A percentile compares a stretch with the other conserved stretches of the same genome.
These are phyloP conservation scores for Antidorcas marsupialis DNA, from an alignment of 2,113 vertebrate species.

Conservation along the genomic window DNA sequence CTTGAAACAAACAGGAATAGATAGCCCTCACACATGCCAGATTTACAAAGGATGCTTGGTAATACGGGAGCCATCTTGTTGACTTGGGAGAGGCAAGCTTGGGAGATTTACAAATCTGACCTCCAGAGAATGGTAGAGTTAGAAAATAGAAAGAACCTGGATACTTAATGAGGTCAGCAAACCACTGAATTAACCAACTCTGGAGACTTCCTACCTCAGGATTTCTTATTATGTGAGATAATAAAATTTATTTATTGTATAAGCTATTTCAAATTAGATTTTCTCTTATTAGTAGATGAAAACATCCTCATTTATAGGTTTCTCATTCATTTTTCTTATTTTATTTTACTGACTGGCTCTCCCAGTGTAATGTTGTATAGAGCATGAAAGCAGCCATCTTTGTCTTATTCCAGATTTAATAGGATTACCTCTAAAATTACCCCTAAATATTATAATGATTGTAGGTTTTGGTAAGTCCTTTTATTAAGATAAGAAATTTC, in stretches of 20 bases:
- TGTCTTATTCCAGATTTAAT: background rate
- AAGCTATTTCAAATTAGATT: background rate
- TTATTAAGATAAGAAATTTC: background rate
- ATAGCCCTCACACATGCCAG: background rate
- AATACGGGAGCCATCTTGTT: background rate
- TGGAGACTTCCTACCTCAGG: background rate
- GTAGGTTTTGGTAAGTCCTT: background rate
- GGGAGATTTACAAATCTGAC: background rate
- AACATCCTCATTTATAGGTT: background rate
- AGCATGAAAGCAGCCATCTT: background rate
- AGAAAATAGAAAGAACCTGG: background rate
- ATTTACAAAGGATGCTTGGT: background rate
- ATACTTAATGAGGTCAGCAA: background rate
- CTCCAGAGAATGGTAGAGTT: background rate
- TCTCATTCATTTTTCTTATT: background rate
- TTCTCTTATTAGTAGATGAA: background rate
- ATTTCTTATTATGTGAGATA: background rate
- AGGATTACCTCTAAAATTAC: conserved; percentile 14
- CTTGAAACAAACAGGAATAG: background rate
- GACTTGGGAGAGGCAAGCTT: background rate
- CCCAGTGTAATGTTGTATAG: background rate
- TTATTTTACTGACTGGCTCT: background rate
- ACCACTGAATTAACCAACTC: background rate
- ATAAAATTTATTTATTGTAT: background rate
- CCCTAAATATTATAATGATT: background rate